Percentiles rank a stretch among this genome's conserved stretches.
Evolutionary conservation across 2,113 vertebrate genomes (phyloP).

Genomic region (Channa argus): DNA sequence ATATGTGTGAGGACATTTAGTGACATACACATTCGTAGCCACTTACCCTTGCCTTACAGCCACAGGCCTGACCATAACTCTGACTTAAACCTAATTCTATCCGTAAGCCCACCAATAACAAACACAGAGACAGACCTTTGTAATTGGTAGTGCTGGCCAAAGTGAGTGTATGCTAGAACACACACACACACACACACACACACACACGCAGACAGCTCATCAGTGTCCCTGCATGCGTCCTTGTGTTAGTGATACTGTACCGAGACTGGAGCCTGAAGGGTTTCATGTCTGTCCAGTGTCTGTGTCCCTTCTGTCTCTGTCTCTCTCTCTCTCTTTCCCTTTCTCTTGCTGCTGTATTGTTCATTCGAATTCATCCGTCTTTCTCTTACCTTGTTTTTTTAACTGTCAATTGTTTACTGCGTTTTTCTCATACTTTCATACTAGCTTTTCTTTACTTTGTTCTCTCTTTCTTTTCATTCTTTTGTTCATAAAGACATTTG

Average conservation of each 20-base stretch:
- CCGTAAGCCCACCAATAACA: no score
- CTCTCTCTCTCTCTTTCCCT: neutral
- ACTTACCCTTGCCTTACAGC: no score
- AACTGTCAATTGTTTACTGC: neutral
- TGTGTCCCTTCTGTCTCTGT: neutral
- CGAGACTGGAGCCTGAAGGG: slow-evolving; percentile 40
- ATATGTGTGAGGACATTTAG: no score
- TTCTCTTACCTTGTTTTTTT: neutral
- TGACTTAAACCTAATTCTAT: no score
- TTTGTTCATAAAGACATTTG: neutral
- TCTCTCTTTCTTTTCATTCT: neutral
- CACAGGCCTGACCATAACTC: no score
- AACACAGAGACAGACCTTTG: no score
- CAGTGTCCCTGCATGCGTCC: slow-evolving; percentile 56
- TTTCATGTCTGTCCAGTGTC: slow-evolving; percentile 24
- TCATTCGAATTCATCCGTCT: neutral
- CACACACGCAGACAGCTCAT: slow-evolving; percentile 14
- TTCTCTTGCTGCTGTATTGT: neutral
- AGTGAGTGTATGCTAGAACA: no score
- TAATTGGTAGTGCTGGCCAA: no score
- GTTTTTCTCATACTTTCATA: neutral
- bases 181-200: slow-evolving; percentile 31
- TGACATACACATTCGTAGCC: no score
- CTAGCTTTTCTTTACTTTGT: neutral
- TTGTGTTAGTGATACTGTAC: slow-evolving; percentile 47